phyloP scores from a whole-genome alignment of 2,113 vertebrate species.

The Grallaria varia region DNA sequence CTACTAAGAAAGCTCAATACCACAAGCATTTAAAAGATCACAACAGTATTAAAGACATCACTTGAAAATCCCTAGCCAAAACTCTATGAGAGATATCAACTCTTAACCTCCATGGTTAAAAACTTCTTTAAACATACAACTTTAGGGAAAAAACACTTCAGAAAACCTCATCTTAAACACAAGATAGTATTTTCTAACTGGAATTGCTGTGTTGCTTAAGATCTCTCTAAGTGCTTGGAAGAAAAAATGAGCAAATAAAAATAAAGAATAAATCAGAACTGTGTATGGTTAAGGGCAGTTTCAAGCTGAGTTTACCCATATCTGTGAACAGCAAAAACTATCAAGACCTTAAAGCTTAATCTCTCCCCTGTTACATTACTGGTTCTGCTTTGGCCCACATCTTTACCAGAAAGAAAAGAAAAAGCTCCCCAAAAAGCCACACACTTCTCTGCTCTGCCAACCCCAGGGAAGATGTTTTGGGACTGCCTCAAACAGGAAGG shows the following conservation, averaged over 20 bases:
- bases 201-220: not conserved
- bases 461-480: not conserved
- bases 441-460: not conserved
- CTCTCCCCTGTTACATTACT: not conserved
- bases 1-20: not conserved
- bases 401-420: not conserved
- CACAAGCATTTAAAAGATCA: slow-evolving; percentile 26
- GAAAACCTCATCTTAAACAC: not conserved
- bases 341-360: not conserved
- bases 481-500: not conserved
- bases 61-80: not conserved
- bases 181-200: not conserved
- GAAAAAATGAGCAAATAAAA: not conserved
- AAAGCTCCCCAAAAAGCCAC: not conserved
- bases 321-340: not conserved
- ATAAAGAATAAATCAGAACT: not conserved
- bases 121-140: not conserved
- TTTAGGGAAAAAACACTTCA: not conserved
- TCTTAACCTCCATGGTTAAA: not conserved
- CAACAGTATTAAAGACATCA: not conserved
- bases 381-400: not conserved
- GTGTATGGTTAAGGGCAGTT: not conserved
- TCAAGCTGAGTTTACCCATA: not conserved
- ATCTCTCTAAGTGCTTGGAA: not conserved
- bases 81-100: not conserved